Evolutionary conservation across 92 coral and sea anemone genomes (phyloP), one percentile per base, ranked within the genome.

Genomic region (Paramuricea clavata): DNA sequence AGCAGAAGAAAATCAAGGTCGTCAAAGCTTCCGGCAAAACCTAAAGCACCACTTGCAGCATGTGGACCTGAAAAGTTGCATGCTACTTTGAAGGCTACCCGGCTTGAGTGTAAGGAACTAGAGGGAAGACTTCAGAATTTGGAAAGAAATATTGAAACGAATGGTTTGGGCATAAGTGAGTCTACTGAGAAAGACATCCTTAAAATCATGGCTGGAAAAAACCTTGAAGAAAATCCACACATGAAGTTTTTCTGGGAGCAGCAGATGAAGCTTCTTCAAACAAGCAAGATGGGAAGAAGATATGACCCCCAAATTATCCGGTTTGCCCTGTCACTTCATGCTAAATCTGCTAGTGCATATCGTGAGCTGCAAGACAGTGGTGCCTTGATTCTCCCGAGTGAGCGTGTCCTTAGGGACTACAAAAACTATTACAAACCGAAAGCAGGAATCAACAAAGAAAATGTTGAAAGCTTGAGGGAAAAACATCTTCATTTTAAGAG

Each of bases 291-390:
- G 5, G 85, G 90, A 13, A 89, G 85, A 25, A 33, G 87, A 32
- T 90, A 86, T 82, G 91, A 92, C 68, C 92, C 88, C 13, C 89
- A 88, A 87, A 60, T 91, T 12, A 91, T 91, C 0, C 35, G 94
- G 62, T 91, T 85, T 42, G 68, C 87, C 22, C 50, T 91, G 50
- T 91, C 94, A 0, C 83, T 88, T 26, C 90, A 84, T 74, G 90
- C 91, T 17, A 92, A 92, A 72, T 67, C 86, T 67, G 89, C 95
- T 5, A 86, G 92, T 12, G 79, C 86, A 52, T 89, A 92, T 42
- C 90, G 90, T 62, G 95, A 92, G 47, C 87, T 92, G 2, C 12
- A 87, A 49, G 87, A 92, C 36, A 86, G 92, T 65, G 79, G 68
- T 27, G 67, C 90, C 27, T 78, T 89, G 32, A 87, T 92, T 41